Conservation (phyloP, 2,888 invertebrate species). For the Busseola fusca region DNA sequence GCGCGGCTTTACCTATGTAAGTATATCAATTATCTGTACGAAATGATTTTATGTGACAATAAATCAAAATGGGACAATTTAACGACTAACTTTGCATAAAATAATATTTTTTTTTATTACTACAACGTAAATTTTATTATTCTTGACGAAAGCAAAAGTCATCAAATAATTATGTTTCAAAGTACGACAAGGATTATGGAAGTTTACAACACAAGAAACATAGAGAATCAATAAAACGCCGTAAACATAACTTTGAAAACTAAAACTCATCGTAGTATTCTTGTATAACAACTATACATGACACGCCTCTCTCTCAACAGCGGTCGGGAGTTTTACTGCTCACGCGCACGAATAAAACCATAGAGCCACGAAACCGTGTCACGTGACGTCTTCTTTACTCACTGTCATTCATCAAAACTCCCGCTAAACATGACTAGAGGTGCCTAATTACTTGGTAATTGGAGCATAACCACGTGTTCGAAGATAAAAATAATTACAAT, state of each 20-base stretch:
- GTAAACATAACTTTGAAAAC: constrained; percentile 31
- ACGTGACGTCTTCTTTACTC: constrained; percentile 33
- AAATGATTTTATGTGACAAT: constrained; percentile 71
- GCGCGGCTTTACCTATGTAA: constrained; percentile 79
- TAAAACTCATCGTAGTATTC: constrained; percentile 25
- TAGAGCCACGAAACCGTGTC: constrained; percentile 48
- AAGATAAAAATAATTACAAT: constrained; percentile 37
- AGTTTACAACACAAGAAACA: constrained; percentile 33
- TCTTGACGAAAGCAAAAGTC: constrained; percentile 26
- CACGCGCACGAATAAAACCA: constrained; percentile 37
- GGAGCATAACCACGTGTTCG: constrained; percentile 18
- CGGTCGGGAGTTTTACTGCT: constrained; percentile 47
- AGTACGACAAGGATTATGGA: constrained; percentile 8
- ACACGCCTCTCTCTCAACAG: constrained; percentile 63
- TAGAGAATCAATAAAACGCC: constrained; percentile 22
- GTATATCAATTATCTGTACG: constrained; percentile 75
- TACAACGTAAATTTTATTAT: constrained; percentile 10
- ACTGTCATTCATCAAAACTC: constrained; percentile 35
- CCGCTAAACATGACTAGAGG: constrained; percentile 18
- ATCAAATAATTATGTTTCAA: constrained; percentile 3
- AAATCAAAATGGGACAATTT: constrained; percentile 65
- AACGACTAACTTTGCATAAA: constrained; percentile 48
- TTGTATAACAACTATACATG: constrained; percentile 30
- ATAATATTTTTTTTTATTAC: constrained; percentile 2
- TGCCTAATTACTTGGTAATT: constrained; percentile 25